Evolutionary conservation across 1,140 invertebrate genomes (phyloP).

Genomic region (Scaptodrosophila lebanonensis): DNA sequence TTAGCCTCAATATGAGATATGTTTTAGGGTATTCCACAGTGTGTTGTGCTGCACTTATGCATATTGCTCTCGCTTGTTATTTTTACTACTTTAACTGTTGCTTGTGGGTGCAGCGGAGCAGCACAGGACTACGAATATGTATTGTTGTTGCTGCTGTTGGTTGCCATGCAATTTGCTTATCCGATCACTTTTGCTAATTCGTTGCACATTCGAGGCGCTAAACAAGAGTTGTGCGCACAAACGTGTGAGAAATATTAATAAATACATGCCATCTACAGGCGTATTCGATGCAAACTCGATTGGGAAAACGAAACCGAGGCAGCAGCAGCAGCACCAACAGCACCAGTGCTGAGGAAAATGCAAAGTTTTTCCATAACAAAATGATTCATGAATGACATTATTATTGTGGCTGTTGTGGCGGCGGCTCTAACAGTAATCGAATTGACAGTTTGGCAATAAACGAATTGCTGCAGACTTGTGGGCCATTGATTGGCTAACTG

Average conservation of each 20-base stretch:
- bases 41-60: no score
- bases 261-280: background rate
- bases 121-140: no score
- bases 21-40: no score
- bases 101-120: background rate
- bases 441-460: no score
- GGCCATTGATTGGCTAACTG: conserved; percentile 15
- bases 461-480: no score
- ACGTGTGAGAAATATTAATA: conserved; percentile 49
- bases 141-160: background rate
- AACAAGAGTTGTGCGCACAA: conserved; percentile 52
- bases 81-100: no score
- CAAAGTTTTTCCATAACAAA: conserved; percentile 36
- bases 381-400: conserved; percentile 51
- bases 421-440: conserved; percentile 31
- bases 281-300: conserved; percentile 27
- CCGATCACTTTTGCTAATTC: conserved; percentile 72
- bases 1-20: no score
- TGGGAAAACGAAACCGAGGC: no score
- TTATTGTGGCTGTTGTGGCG: background rate
- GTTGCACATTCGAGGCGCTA: conserved; percentile 65
- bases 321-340: no score
- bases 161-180: conserved; percentile 41
- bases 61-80: no score
- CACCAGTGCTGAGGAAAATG: conserved; percentile 24